Evolutionary conservation across 2,888 invertebrate genomes (phyloP), one percentile per base, ranked within the genome.

Genomic region (Euclidia mi): DNA sequence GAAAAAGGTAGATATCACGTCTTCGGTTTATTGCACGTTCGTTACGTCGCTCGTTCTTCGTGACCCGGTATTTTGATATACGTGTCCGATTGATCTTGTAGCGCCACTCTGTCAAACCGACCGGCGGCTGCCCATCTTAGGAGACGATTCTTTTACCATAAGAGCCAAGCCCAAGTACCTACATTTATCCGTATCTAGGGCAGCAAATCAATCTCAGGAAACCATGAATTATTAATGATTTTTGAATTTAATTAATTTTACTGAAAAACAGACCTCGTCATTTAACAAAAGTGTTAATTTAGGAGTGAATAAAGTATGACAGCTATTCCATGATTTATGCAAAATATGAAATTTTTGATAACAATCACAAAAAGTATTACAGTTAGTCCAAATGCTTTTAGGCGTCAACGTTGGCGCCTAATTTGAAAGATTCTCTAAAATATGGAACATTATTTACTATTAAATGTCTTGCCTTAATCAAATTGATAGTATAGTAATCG

Each of bases 1-100:
- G 76, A 78, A 82, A 84, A 84, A 82, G 81, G 79, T 76, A 74
- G 84, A 85, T 85, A 87, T 92, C 92, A 92, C 92, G 92, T 92
- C 87, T 89, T 80, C 81, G 79, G 85, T 93, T 93, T 93, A 93
- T 91, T 88, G 88, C 88, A 87, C 89, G 90, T 89, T 86, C 90
- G 88, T 87, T 87, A 79, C 78, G 81, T 67, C 72, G 76, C 78
- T 62, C 66, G 64, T 71, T 84, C 72, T 78, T 75, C 87, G 89
- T 89, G 89, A 85, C 85, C 82, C 82, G 71, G 71, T 78, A 71
- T 77, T 78, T 80, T 78, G 80, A 84, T 83, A 85, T 86, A 92
- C 90, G 89, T 91, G 90, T 87, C 74, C 87, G 81, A 88, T 87
- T 84, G 88, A 77, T 42, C 57, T 74, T 57, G 74, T 55, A 58